These are phyloP conservation scores for Oophaga sylvatica DNA, from an alignment of 2,797 vertebrate species.

Conservation along the genomic window DNA sequence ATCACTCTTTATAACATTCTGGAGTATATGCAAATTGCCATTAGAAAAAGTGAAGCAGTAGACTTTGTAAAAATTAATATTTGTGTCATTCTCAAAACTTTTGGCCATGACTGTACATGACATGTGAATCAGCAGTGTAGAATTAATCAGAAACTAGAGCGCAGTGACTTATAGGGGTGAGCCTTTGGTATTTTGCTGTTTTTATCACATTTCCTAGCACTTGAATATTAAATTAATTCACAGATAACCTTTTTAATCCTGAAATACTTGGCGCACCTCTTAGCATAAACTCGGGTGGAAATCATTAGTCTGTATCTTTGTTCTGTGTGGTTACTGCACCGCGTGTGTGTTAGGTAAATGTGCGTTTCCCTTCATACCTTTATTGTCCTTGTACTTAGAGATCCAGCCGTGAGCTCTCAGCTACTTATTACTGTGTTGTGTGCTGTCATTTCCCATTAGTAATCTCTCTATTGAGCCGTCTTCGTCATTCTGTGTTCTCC, in stretches of 20 bases:
- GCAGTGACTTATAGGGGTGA: too few species aligned
- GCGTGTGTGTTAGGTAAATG: not conserved
- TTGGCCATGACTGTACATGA: too few species aligned
- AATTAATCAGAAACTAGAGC: too few species aligned
- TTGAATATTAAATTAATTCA: too few species aligned
- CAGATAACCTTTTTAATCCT: not conserved
- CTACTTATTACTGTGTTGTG: not conserved
- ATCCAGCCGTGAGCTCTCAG: not conserved
- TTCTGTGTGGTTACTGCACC: not conserved
- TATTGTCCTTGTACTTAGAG: not conserved
- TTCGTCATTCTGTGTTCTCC: not conserved
- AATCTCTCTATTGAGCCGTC: conserved; percentile 21
- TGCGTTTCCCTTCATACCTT: not conserved
- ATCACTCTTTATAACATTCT: too few species aligned
- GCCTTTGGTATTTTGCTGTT: too few species aligned
- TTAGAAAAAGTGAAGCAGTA: too few species aligned
- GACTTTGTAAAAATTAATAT: too few species aligned
- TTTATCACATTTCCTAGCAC: too few species aligned
- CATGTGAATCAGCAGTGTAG: too few species aligned
- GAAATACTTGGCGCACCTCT: not conserved
- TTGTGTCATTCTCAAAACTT: too few species aligned
- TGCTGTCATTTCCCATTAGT: not conserved
- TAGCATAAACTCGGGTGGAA: not conserved
- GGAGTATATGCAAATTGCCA: too few species aligned
- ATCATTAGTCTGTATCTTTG: not conserved